phyloP scores from a whole-genome alignment of 2,888 invertebrate genomes.

The Erebia palarica region DNA sequence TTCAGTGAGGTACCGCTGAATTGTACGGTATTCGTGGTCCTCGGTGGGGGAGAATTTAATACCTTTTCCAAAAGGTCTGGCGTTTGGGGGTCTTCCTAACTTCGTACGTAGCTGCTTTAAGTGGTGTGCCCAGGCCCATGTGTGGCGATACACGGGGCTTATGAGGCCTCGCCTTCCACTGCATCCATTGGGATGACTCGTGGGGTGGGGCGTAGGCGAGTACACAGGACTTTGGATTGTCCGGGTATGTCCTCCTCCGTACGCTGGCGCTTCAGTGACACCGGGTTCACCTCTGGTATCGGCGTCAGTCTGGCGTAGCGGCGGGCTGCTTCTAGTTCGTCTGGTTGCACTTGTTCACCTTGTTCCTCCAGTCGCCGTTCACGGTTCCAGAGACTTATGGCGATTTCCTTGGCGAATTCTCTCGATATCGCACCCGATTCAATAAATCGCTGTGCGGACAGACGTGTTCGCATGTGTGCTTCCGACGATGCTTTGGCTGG shows the following conservation, averaged over 20 bases:
- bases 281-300: neutral
- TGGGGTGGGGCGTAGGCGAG: neutral
- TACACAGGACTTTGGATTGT: neutral
- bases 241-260: neutral
- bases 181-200: no score
- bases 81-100: neutral
- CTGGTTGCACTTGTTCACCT: no score
- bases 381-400: neutral
- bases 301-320: neutral
- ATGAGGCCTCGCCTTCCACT: no score
- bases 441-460: neutral
- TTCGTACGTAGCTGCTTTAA: neutral
- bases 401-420: neutral
- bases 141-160: no score
- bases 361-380: neutral
- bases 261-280: neutral
- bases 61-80: neutral
- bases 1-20: neutral
- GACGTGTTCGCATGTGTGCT: no score
- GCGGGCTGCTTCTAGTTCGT: neutral
- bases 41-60: neutral
- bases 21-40: neutral
- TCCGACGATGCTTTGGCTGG: no score
- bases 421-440: neutral
- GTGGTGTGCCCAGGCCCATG: neutral